Conservation (phyloP, 2,888 invertebrate genomes). For the Lasioglossum calceatum region DNA sequence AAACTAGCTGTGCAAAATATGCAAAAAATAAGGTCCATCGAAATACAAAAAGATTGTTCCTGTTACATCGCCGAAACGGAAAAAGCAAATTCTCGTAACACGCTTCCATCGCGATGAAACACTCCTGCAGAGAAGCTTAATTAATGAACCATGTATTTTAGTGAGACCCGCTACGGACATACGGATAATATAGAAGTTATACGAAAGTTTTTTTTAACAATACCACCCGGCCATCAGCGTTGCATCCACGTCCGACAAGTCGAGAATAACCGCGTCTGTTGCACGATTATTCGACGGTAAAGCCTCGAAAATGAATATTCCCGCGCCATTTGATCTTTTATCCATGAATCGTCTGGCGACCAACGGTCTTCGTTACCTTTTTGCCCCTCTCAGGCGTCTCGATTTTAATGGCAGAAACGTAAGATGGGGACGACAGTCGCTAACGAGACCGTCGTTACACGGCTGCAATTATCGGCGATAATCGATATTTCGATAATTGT, state of each 20-base stretch:
- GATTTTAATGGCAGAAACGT: conserved; percentile 72
- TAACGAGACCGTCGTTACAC: conserved; percentile 76
- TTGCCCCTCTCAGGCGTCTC: conserved; percentile 45
- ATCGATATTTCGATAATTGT: conserved; percentile 64
- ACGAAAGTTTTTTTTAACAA: neutral
- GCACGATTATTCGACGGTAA: conserved; percentile 39
- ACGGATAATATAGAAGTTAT: neutral
- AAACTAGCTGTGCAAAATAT: neutral
- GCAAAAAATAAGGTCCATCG: neutral
- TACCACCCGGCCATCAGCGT: neutral
- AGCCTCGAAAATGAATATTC: conserved; percentile 46
- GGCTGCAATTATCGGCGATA: conserved; percentile 75
- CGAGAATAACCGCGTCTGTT: conserved; percentile 27
- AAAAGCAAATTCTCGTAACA: conserved; percentile 27
- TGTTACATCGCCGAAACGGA: neutral
- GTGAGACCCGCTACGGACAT: neutral
- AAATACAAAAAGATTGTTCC: neutral
- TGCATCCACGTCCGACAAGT: neutral
- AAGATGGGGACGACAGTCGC: conserved; percentile 63
- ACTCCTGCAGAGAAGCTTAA: conserved; percentile 27
- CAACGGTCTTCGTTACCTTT: conserved; percentile 12
- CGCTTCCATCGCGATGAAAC: conserved; percentile 3
- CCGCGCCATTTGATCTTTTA: conserved; percentile 57
- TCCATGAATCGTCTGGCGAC: conserved; percentile 46
- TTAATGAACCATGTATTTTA: conserved; percentile 18